Evolutionary conservation across 2,113 vertebrate genomes (phyloP), one percentile per base, ranked within the genome.

Genomic region (Pterocles burchelli): DNA sequence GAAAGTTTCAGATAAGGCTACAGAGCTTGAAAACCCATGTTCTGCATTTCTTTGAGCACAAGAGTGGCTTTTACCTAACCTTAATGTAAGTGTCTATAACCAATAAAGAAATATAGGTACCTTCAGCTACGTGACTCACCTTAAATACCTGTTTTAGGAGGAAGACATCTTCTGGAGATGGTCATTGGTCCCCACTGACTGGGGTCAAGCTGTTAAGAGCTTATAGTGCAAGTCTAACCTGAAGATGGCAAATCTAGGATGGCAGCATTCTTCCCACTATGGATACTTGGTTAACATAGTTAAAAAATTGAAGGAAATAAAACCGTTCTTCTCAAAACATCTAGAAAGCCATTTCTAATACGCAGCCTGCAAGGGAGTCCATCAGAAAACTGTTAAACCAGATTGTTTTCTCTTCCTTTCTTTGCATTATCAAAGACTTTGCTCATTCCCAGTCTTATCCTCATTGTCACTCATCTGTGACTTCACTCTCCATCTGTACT

Each of bases 401-500:
- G 89, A 92, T 51, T 77, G 76, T 57, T 94, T 94, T 76, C 62
- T 91, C 19, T 74, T 89, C 41, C 13, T 24, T 77, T 84, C 70
- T 79, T 66, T 87, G 81, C 38, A 43, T 54, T 54, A 82, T 65
- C 0, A 1, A 77, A 79, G 41, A 18, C 31, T 79, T 91, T 94
- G 91, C 91, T 96, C 94, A 89, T 96, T 96, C 66, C 58, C 94
- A 96, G 94, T 63, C 62, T 0, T 25, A 78, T 90, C 55, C 68
- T 92, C 76, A 17, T 10, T 89, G 84, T 93, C 89, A 89, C 87
- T 95, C 89, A 94, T 75, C 61, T 95, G 87, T 5, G 11, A 61
- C 52, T 93, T 61, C 58, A 24, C n/a, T 87, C 85, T 96, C 93
- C 91, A 95, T 89, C 94, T 96, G 96, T 31, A 96, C 7, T 89